Evolutionary conservation across 2,113 vertebrate genomes (phyloP), one percentile per base, ranked within the genome.

Genomic region (Rhegmatorhina hoffmannsi): DNA sequence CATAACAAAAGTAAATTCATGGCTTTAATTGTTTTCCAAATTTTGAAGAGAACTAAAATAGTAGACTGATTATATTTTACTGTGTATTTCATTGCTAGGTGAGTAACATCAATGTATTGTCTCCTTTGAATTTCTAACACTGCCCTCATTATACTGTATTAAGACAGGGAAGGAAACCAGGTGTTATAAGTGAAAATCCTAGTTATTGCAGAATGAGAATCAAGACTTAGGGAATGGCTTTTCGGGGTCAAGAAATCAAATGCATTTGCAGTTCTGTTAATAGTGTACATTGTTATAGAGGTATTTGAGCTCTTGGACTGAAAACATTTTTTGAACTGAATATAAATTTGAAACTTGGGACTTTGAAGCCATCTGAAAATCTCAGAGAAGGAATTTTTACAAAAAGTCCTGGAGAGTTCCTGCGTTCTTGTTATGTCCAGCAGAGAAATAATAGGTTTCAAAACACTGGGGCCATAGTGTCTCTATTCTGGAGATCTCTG

Each of bases 391-490:
- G 0, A 59, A 68, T 87, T 87, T 63, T 72, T 23, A 72, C 17
- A 75, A 2, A 26, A 94, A 16, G 6, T 69, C 43, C 13, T 13
- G 4, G 19, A 59, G 21, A 43, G 7, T 58, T 69, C 28, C 25
- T 19, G 18, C 18, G 5, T 79, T 91, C 18, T 52, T 29, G 3
- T 44, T 85, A 25, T 21, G 23, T 17, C 13, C 13, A 17, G 13
- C 17, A 83, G 31, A 44, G 28, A 82, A 79, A 56, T 19, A 40
- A 47, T 10, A 76, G 14, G 14, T 31, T 68, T 55, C 24, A 66
- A 36, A 75, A 25, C 33, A 13, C 9, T 15, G 28, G 3, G 5
- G 29, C 0, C 4, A 17, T 5, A 7, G 7, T 23, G 31, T 10
- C 20, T 75, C 76, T 79, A 31, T 47, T 93, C 79, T 44, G 28